These are phyloP conservation scores for Epirrhoe tristata DNA, from an alignment of 2,888 invertebrate species.

Conservation along the genomic window DNA sequence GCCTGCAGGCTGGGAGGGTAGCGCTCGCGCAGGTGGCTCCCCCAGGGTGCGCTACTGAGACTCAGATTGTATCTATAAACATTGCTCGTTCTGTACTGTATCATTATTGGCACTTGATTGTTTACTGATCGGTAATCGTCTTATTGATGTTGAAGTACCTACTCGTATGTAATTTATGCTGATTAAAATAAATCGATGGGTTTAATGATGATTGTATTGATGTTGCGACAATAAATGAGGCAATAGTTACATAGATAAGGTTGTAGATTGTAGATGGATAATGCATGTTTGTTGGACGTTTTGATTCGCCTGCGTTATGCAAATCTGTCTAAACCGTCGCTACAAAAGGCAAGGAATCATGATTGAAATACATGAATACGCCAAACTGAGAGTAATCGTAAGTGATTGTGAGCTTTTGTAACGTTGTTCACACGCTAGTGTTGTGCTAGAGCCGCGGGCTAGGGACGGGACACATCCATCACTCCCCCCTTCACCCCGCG, in stretches of 20 bases:
- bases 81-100: slow-evolving; percentile 51
- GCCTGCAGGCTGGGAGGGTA: slow-evolving; percentile 57
- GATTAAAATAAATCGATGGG: slow-evolving; percentile 39
- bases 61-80: slow-evolving; percentile 60
- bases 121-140: slow-evolving; percentile 42
- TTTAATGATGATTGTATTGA: slow-evolving; percentile 45
- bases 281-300: slow-evolving; percentile 18
- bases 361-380: slow-evolving; percentile 57
- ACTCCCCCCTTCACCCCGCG: slow-evolving; percentile 27
- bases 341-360: slow-evolving; percentile 49
- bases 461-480: slow-evolving; percentile 41
- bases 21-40: slow-evolving; percentile 52
- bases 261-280: slow-evolving; percentile 8
- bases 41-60: slow-evolving; percentile 70
- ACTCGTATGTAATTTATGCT: slow-evolving; percentile 36
- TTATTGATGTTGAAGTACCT: slow-evolving; percentile 25
- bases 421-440: slow-evolving; percentile 55
- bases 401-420: slow-evolving; percentile 51
- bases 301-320: slow-evolving; percentile 46
- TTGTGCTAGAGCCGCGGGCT: slow-evolving; percentile 40
- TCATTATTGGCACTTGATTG: slow-evolving; percentile 53
- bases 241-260: slow-evolving; percentile 6
- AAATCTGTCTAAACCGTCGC: slow-evolving; percentile 42
- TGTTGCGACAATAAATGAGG: slow-evolving; percentile 21
- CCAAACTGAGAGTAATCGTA: slow-evolving; percentile 59